A percentile compares a stretch with the other conserved stretches of the same genome.
These are phyloP conservation scores for Sarcoramphus papa DNA, from an alignment of 2,797 vertebrate genomes.

Conservation along the genomic window DNA sequence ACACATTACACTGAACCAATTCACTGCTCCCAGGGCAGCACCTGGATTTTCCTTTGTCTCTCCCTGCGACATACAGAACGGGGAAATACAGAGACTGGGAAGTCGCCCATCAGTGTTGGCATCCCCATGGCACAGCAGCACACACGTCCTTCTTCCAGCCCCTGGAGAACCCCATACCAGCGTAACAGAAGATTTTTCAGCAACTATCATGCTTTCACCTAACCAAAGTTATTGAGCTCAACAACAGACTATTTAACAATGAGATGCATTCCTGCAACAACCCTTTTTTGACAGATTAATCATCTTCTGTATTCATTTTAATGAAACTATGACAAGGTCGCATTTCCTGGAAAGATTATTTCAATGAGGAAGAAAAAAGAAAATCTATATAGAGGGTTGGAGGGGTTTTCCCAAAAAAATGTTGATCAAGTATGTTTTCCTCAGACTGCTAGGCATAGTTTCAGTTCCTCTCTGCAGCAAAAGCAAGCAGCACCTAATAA, in stretches of 20 bases:
- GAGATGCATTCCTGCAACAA: neutral
- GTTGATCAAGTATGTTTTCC: neutral
- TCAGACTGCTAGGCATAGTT: neutral
- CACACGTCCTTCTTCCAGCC: neutral
- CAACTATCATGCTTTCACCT: neutral
- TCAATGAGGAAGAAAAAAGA: neutral
- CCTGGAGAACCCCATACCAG: neutral
- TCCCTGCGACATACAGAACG: rapidly evolving
- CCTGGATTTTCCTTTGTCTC: neutral
- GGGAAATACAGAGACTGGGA: neutral
- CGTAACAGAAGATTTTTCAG: neutral
- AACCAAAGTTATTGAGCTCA: neutral
- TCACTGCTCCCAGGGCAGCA: neutral
- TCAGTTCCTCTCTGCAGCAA: neutral
- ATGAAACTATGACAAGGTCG: neutral
- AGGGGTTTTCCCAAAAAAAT: neutral
- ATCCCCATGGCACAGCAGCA: neutral
- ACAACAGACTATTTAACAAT: neutral
- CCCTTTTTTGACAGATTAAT: neutral
- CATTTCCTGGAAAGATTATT: neutral
- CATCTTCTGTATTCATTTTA: neutral
- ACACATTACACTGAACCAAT: neutral
- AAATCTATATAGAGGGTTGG: neutral
- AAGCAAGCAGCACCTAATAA: neutral
- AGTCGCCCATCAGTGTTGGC: neutral